Percentiles rank a stretch among this genome's conserved stretches.
Evolutionary conservation across 2,888 invertebrate genomes (phyloP).

Genomic region (Ichneumoninae sp.): DNA sequence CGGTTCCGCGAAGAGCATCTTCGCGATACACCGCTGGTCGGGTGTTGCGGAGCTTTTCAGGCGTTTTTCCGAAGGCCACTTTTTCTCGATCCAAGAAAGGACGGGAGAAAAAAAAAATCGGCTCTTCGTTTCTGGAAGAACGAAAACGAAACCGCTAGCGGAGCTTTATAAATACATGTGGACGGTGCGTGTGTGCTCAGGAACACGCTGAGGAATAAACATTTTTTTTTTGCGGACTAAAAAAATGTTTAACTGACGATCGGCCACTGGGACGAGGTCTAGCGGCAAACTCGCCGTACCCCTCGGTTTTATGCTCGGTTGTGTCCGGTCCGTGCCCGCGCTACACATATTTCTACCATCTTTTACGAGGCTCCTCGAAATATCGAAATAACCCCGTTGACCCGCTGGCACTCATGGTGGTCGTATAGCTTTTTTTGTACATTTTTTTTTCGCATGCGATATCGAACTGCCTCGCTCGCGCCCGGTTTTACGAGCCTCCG

Average conservation of each 20-base stretch:
- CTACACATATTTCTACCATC: background rate
- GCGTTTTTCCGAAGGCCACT: background rate
- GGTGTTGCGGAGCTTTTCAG: background rate
- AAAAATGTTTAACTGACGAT: background rate
- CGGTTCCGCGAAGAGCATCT: slow-evolving; percentile 15
- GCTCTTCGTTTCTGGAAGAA: too few relatives aligned
- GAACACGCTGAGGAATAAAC: background rate
- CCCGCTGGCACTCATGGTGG: background rate
- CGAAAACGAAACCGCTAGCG: too few relatives aligned
- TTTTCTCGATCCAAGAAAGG: background rate
- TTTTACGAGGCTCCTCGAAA: slow-evolving; percentile 8
- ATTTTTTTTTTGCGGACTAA: background rate
- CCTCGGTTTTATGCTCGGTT: background rate
- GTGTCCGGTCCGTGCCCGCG: background rate
- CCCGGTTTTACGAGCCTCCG: background rate
- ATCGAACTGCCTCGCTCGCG: too few relatives aligned
- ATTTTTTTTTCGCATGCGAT: background rate
- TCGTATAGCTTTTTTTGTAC: slow-evolving; percentile 1
- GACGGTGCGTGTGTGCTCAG: background rate
- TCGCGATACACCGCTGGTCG: background rate
- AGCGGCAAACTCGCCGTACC: background rate
- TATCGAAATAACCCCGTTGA: slow-evolving; percentile 4
- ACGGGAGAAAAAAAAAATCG: background rate
- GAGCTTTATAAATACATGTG: too few relatives aligned
- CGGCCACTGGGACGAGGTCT: background rate